Conservation (phyloP, 1,140 invertebrate species). For the Lasioglossum baleicum region DNA sequence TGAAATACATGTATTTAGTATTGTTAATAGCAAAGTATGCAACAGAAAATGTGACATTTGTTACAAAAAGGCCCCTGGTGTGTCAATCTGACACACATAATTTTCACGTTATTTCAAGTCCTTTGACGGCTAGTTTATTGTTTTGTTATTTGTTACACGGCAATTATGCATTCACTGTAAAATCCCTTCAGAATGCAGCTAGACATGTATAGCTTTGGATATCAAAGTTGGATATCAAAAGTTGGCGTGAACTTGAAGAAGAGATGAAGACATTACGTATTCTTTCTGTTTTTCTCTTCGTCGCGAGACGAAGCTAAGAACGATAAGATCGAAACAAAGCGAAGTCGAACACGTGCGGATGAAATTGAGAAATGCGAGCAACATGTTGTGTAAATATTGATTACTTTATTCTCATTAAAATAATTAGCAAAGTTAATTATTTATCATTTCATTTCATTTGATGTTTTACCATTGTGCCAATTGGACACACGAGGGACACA, state of each 20-base stretch:
- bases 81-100: not conserved
- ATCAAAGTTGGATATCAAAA: not conserved
- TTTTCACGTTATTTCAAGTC: not conserved
- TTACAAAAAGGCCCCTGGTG: not conserved
- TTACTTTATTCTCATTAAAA: not conserved
- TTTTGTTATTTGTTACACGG: not conserved
- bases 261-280: not conserved
- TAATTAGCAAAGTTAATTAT: not conserved
- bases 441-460: too few species aligned
- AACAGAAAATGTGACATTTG: not conserved
- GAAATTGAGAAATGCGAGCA: not conserved
- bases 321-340: too few species aligned
- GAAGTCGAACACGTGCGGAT: too few species aligned
- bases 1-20: not conserved
- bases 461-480: too few species aligned
- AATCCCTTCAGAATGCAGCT: not conserved
- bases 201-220: not conserved
- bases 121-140: not conserved
- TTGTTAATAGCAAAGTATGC: not conserved
- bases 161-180: not conserved
- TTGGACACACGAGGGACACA: too few species aligned
- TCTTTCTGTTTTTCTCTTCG: not conserved
- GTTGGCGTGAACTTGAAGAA: not conserved
- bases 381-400: not conserved
- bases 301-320: too few species aligned